phyloP scores from a whole-genome alignment of 2,797 vertebrate species.

The Cirrhinus mrigala region DNA sequence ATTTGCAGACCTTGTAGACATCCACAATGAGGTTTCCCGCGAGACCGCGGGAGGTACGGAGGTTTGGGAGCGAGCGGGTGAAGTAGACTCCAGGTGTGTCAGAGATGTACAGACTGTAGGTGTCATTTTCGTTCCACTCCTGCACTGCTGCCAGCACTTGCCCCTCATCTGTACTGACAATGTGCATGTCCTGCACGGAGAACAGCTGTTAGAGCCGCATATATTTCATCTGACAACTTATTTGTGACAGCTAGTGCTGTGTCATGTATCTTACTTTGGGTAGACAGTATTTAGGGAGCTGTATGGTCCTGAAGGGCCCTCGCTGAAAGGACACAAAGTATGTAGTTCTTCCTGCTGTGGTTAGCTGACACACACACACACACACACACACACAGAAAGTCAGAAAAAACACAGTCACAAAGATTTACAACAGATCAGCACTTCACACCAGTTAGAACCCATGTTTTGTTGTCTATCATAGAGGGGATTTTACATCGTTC shows the following conservation, averaged over 20 bases:
- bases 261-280: constrained; percentile 79
- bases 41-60: constrained; percentile 89
- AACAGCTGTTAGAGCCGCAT: constrained; percentile 45
- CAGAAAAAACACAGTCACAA: constrained; percentile 19
- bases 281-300: constrained; percentile 95
- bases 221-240: constrained; percentile 25
- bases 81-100: constrained; percentile 92
- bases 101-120: constrained; percentile 95
- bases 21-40: constrained; percentile 95
- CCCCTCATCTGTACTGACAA: constrained; percentile 95
- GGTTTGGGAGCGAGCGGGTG: constrained; percentile 91
- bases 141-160: constrained; percentile 95
- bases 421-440: constrained; percentile 16
- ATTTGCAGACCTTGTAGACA: constrained; percentile 88
- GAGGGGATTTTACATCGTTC: neutral
- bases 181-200: constrained; percentile 91
- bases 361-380: constrained; percentile 80
- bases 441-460: constrained; percentile 5
- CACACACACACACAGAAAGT: constrained; percentile 27
- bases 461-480: constrained; percentile 11
- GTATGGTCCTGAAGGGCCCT: constrained; percentile 91
- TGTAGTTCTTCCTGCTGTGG: constrained; percentile 90
- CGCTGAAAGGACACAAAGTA: constrained; percentile 96
- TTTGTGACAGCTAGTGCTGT: constrained; percentile 24
- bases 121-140: constrained; percentile 97